A percentile compares a stretch with the other conserved stretches of the same genome.
These are phyloP conservation scores for Actinopyga echinites DNA, from an alignment of 53 echinoderm and acorn worm species.

Conservation along the genomic window DNA sequence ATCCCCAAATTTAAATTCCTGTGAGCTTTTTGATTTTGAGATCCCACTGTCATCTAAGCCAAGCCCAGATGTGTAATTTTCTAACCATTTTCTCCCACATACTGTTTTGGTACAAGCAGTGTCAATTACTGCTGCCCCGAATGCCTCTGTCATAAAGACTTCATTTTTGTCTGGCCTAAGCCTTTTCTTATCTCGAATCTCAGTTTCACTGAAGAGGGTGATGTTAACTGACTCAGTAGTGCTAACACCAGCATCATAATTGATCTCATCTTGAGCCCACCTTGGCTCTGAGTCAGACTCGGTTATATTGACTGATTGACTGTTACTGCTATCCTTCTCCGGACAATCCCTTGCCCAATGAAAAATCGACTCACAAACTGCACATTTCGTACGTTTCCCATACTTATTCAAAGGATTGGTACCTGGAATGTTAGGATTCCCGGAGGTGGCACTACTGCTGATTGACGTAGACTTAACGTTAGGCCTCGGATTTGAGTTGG, in stretches of 20 bases:
- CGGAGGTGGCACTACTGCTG: slow-evolving; percentile 1
- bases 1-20: slow-evolving; percentile 43
- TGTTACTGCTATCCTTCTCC: neutral
- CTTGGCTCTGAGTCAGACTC: neutral
- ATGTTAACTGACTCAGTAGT: slow-evolving; percentile 6
- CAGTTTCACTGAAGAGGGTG: neutral
- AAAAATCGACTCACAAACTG: neutral
- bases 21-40: neutral
- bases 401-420: slow-evolving; percentile 13
- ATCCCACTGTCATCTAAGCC: neutral
- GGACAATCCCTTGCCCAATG: neutral
- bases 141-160: slow-evolving; percentile 19
- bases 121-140: slow-evolving; percentile 5
- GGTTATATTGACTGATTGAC: slow-evolving; percentile 12
- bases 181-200: neutral
- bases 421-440: neutral
- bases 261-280: neutral
- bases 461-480: neutral
- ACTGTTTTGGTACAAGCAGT: slow-evolving; percentile 43
- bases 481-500: neutral
- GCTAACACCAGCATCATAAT: neutral
- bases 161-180: slow-evolving; percentile 3
- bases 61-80: neutral
- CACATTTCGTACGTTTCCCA: slow-evolving; percentile 24
- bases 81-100: slow-evolving; percentile 16